Base-by-base conservation (phyloP, 2,888 invertebrate genomes). In the Coleophora flavipennella region DNA sequence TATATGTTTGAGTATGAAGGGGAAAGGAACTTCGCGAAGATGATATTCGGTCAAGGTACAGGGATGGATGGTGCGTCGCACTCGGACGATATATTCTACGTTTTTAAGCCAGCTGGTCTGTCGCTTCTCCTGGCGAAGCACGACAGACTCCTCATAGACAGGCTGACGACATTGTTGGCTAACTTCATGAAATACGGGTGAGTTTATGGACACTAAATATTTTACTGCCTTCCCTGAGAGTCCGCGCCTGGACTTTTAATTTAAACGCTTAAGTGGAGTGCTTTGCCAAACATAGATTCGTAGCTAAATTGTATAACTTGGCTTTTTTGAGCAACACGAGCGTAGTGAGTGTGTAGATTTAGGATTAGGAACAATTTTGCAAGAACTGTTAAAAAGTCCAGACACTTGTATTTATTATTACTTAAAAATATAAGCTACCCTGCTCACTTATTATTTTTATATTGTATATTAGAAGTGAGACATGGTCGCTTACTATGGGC, bases 11-110 rank as follows among this genome's bases (percentile, higher is more conserved):
- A 70, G 1, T 81, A 78, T 43, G 62, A 69, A 41, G 83, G 83
- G 2, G 56, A 48, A 11, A 62, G 83, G 12, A 79, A 80, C 43
- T 75, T 74, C 29, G 71, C 67, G 0, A 78, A 68, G 43, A 42
- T 46, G 1, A 31, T 74, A 1, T 65, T 73, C 6, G 67, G 69
- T 1, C 39, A 45, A 3, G 39, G 50, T 1, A 27, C 54, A 2
- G 40, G 43, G 0, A 25, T 63, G 39, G 43, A 44, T 2, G 78
- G 77, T 1, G 69, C 77, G 0, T 62, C 75, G 0, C 84, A 84
- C 45, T 63, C 72, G 0, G 84, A 79, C 35, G 84, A 84, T 39
- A 42, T 81, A 9, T 80, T 83, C 56, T 84, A 84, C 57, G 40
- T 79, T 26, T 83, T 79, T 57, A 75, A 74, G 46, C 84, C 83